Evolutionary conservation across 2,797 vertebrate species (phyloP), one percentile per base, ranked within the genome.

Genomic region (Eidolon dupreanum): DNA sequence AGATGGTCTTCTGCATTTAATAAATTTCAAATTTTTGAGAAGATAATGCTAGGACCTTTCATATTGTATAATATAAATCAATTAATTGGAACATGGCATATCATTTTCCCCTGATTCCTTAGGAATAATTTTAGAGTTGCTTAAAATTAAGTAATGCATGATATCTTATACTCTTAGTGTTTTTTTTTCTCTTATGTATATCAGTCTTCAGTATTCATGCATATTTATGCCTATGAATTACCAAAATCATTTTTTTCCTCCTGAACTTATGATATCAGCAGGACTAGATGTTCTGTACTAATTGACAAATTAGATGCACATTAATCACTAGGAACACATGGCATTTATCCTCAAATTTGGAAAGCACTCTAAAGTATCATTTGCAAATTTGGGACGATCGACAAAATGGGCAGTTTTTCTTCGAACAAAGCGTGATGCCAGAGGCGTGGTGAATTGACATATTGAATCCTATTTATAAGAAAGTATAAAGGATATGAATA

Each of bases 211-310:
- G 75, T 96, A 94, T 96, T 94, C 89, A 95, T 88, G 68, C 31
- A 51, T 92, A 95, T 96, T 96, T 93, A 88, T 97, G 53, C 83
- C 83, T 83, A 12, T 96, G 57, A 81, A 61, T 93, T 95, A 94
- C 78, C 38, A 81, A 95, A 94, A 86, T 31, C 73, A 7, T 70
- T 63, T 89, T 96, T 93, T 89, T 83, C 46, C 88, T 73, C 19
- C 49, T 49, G 46, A 95, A 93, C 12, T 94, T 96, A 93, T 38
- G 43, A 53, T 93, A 85, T 85, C 86, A 96, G 83, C 75, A 95
- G 93, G 49, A 97, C 95, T 95, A 38, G 81, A 94, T 98, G 92
- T 97, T 97, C 97, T 95, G 78, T 96, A 97, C 77, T 97, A 95
- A 97, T 93, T 90, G 84, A 95, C 75, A 96, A 96, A 93, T 97